Percentiles rank a stretch among this genome's conserved stretches.
Conservation (phyloP, 2,113 vertebrate genomes). For the Macaca mulatta region DNA sequence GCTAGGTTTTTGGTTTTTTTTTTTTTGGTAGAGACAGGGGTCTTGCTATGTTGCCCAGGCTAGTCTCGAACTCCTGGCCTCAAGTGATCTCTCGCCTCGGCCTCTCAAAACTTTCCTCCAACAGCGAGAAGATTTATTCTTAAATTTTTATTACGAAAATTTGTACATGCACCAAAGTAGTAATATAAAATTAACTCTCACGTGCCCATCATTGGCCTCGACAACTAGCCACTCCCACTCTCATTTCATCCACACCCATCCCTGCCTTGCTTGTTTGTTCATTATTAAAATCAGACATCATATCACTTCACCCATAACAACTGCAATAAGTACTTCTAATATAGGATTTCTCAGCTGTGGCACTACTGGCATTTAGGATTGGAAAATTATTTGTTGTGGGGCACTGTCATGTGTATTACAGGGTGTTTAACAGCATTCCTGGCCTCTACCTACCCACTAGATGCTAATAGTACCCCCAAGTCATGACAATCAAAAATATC, state of each 20-base stretch:
- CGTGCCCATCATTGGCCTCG: background rate
- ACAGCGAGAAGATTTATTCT: background rate
- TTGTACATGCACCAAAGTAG: background rate
- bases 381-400: background rate
- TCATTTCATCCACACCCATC: too few relatives aligned
- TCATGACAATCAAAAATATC: background rate
- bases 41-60: background rate
- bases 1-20: background rate
- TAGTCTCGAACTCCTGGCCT: background rate
- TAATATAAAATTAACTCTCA: background rate
- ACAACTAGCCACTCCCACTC: background rate
- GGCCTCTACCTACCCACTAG: background rate
- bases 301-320: background rate
- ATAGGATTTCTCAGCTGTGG: background rate
- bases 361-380: background rate
- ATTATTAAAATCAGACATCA: background rate
- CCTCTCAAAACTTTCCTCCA: background rate
- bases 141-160: background rate
- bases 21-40: background rate
- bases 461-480: background rate
- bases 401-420: background rate
- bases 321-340: background rate
- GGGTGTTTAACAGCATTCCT: background rate
- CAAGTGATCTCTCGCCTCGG: background rate
- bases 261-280: background rate